Percentiles rank a stretch among this genome's conserved stretches.
Conservation (phyloP, 2,113 vertebrate species). For the Baryphthengus martii region DNA sequence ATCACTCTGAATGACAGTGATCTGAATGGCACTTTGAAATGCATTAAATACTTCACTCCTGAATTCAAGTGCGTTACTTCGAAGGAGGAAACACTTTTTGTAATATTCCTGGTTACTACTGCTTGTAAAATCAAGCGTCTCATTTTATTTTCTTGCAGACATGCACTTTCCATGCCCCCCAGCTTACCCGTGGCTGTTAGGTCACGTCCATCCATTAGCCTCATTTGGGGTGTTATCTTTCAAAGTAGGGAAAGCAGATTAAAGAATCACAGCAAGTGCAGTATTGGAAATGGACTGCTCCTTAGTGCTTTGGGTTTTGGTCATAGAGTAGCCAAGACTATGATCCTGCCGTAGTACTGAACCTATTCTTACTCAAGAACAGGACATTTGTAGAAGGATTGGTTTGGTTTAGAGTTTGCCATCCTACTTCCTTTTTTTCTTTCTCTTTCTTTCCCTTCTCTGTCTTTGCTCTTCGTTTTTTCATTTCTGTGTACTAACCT, state of each 20-base stretch:
- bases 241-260: background rate
- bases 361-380: background rate
- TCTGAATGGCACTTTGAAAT: background rate
- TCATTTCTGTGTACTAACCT: background rate
- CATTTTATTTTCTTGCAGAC: background rate
- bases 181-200: background rate
- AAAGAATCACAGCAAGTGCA: background rate
- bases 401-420: background rate
- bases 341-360: background rate
- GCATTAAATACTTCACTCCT: background rate
- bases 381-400: background rate
- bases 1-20: background rate
- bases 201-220: background rate
- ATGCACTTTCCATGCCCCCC: background rate
- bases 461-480: background rate
- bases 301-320: background rate
- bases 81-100: background rate
- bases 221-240: background rate
- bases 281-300: background rate
- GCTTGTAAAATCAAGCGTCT: background rate
- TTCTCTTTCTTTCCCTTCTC: background rate
- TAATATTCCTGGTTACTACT: background rate
- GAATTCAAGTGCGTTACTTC: background rate
- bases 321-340: background rate
- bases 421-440: background rate